phyloP scores from a whole-genome alignment of 2,113 vertebrate genomes.

The Aleadryas rufinucha region DNA sequence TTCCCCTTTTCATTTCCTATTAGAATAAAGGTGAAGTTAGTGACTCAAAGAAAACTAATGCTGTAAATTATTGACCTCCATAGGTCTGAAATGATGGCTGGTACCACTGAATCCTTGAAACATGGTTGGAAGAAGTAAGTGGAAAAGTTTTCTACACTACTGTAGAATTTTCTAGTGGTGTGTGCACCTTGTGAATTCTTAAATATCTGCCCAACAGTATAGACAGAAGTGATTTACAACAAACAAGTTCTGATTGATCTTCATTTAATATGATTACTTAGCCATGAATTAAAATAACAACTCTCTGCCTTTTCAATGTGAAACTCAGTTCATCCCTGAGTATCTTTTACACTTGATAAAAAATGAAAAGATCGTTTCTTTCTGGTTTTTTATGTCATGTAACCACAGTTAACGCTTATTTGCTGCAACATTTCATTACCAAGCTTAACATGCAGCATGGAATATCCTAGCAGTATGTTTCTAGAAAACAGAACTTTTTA shows the following conservation, averaged over 20 bases:
- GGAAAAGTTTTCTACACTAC: constrained; percentile 27
- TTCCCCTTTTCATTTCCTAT: background rate
- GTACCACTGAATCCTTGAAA: constrained; percentile 41
- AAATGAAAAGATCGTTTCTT: background rate
- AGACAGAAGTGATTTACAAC: background rate
- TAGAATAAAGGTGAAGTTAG: background rate
- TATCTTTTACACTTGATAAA: background rate
- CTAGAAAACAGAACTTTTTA: background rate
- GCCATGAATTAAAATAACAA: background rate
- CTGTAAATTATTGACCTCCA: constrained; percentile 43
- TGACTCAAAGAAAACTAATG: constrained; percentile 15
- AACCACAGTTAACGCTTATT: background rate
- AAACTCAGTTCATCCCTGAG: background rate
- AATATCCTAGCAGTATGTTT: background rate
- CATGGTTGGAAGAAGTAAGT: constrained; percentile 47
- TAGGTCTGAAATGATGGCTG: constrained; percentile 48
- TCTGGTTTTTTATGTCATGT: background rate
- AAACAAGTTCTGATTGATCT: background rate
- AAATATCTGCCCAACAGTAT: background rate
- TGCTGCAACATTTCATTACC: background rate
- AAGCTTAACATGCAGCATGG: background rate
- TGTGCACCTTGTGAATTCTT: background rate
- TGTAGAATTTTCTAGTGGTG: constrained; percentile 6
- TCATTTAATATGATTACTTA: background rate
- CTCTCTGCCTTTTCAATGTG: background rate